phyloP scores from a whole-genome alignment of 2,888 invertebrate genomes.

The Cyclophora albipunctata region DNA sequence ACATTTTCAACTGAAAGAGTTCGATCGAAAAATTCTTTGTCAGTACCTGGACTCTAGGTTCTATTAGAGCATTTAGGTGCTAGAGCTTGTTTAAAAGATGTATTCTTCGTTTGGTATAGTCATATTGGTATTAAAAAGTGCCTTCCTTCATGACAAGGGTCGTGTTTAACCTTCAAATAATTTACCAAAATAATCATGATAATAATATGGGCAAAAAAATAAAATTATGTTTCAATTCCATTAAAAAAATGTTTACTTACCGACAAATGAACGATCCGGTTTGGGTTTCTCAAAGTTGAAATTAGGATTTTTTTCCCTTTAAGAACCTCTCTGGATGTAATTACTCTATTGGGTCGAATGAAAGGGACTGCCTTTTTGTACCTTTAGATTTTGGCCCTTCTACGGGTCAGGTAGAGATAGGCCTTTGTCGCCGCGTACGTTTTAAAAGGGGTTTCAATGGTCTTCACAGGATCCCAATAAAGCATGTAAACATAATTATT shows the following conservation, averaged over 20 bases:
- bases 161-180: too few species aligned
- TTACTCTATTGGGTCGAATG: constrained; percentile 47
- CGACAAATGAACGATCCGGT: constrained; percentile 34
- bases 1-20: too few species aligned
- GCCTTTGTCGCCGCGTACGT: constrained; percentile 10
- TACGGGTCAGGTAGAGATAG: constrained; percentile 11
- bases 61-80: too few species aligned
- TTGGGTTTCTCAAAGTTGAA: constrained; percentile 32
- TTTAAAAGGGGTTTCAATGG: constrained; percentile 16
- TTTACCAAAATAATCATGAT: too few species aligned
- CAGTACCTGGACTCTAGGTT: too few species aligned
- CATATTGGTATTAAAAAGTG: too few species aligned
- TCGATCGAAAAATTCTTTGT: too few species aligned
- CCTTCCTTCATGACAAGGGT: too few species aligned
- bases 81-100: too few species aligned
- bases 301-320: constrained; percentile 37
- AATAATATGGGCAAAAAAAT: too few species aligned
- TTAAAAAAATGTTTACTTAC: constrained; percentile 43
- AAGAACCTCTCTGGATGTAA: constrained; percentile 41
- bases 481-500: constrained; percentile 10
- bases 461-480: constrained; percentile 7
- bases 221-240: constrained; percentile 22
- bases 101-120: too few species aligned
- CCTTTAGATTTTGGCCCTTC: constrained; percentile 24
- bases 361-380: constrained; percentile 36